A percentile compares a stretch with the other conserved stretches of the same genome.
Evolutionary conservation across 2,113 vertebrate species (phyloP).

Genomic region (Microcebus jonahi): DNA sequence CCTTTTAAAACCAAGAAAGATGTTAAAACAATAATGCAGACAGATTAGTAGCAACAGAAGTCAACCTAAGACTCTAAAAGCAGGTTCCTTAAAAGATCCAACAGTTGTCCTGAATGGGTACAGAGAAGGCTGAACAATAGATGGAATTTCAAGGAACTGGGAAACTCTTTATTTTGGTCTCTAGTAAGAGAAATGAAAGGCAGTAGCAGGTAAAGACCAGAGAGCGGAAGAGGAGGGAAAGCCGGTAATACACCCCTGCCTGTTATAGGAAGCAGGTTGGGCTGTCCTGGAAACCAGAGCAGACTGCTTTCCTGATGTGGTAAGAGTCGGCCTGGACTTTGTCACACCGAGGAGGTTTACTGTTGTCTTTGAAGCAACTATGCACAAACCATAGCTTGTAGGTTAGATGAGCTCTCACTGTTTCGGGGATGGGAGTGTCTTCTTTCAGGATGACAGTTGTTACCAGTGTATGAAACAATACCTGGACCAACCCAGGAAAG

Average conservation of each 20-base stretch:
- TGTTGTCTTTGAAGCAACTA: slow-evolving; percentile 46
- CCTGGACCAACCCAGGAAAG: not conserved
- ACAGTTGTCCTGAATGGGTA: not conserved
- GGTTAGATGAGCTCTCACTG: not conserved
- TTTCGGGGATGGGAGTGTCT: not conserved
- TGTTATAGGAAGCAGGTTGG: slow-evolving; percentile 66
- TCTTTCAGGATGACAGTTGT: slow-evolving; percentile 11
- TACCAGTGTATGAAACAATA: not conserved
- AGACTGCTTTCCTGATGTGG: not conserved
- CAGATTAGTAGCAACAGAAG: not conserved
- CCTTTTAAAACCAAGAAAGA: slow-evolving; percentile 16
- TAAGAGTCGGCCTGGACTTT: not conserved
- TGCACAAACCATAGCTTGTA: not conserved
- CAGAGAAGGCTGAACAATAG: not conserved
- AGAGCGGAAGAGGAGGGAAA: slow-evolving; percentile 63
- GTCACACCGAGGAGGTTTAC: not conserved
- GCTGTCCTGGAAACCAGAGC: slow-evolving; percentile 61
- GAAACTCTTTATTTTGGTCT: slow-evolving; percentile 53
- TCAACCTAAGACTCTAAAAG: not conserved
- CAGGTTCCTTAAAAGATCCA: slow-evolving; percentile 5
- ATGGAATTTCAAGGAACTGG: slow-evolving; percentile 51
- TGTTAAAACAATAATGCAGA: slow-evolving; percentile 1
- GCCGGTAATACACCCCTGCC: slow-evolving; percentile 47
- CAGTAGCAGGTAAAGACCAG: slow-evolving; percentile 66
- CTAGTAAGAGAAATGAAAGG: slow-evolving; percentile 64